Evolutionary conservation across 2,888 invertebrate genomes (phyloP).

Genomic region (Chloroclysta siterata): DNA sequence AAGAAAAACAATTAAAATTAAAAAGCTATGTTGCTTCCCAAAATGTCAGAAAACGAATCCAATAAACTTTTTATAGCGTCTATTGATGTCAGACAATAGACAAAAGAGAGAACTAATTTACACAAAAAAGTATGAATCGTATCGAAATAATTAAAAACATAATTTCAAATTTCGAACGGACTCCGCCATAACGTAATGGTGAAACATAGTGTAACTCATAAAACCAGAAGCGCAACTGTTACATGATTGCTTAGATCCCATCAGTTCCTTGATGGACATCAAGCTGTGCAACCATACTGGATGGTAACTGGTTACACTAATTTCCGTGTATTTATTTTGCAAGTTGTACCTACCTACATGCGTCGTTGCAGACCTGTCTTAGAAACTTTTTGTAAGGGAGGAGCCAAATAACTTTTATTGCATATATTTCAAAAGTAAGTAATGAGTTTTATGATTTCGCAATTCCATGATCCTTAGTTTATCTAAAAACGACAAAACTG

Average conservation of each 20-base stretch:
- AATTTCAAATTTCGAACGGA: conserved; percentile 24
- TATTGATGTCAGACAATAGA: background rate
- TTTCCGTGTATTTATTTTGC: conserved; percentile 32
- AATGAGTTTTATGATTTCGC: too few species aligned
- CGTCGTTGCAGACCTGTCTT: background rate
- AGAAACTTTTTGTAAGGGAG: background rate
- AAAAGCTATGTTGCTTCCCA: too few species aligned
- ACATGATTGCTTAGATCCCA: conserved; percentile 42
- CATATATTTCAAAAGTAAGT: too few species aligned
- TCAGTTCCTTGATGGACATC: conserved; percentile 55
- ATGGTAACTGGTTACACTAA: conserved; percentile 34
- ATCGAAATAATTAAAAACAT: conserved; percentile 6
- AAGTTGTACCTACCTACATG: conserved; percentile 2
- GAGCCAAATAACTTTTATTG: too few species aligned
- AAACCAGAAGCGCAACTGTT: conserved; percentile 46
- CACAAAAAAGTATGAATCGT: background rate
- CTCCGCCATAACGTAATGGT: conserved; percentile 23
- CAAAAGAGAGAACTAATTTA: background rate
- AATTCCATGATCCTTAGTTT: too few species aligned
- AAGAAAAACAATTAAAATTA: too few species aligned
- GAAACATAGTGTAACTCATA: conserved; percentile 24
- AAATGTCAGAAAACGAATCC: too few species aligned
- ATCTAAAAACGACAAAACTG: too few species aligned
- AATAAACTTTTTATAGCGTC: too few species aligned
- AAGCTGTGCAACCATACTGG: conserved; percentile 34